Evolutionary conservation across 1,140 invertebrate species (phyloP).

Genomic region (Panagrolaimus sp.): DNA sequence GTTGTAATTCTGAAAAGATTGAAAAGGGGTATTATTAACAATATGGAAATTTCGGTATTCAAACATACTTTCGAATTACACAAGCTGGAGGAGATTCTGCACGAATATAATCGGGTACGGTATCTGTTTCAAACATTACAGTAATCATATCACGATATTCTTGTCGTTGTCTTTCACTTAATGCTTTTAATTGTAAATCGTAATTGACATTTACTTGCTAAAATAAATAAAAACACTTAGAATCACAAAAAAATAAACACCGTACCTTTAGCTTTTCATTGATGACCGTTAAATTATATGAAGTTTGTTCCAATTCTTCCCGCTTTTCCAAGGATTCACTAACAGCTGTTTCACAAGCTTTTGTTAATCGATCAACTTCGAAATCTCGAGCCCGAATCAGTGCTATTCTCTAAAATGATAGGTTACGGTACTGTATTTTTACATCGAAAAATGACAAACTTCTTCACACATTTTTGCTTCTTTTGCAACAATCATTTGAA

Average conservation of each 20-base stretch:
- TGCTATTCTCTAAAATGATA: not conserved
- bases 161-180: constrained; percentile 29
- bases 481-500: constrained; percentile 21
- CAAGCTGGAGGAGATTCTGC: constrained; percentile 5
- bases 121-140: constrained; percentile 18
- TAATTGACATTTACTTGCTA: constrained; percentile 39
- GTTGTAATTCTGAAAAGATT: not conserved
- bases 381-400: constrained; percentile 17
- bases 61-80: constrained; percentile 8
- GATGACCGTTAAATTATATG: constrained; percentile 23
- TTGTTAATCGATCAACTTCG: constrained; percentile 21
- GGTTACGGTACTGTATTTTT: too few species aligned
- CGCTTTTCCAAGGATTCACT: constrained; percentile 6
- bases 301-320: constrained; percentile 22
- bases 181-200: constrained; percentile 42
- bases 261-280: constrained; percentile 29
- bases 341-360: constrained; percentile 21
- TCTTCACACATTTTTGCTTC: constrained; percentile 22
- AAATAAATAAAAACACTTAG: not conserved
- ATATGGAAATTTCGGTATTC: too few species aligned
- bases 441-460: too few species aligned
- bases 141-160: constrained; percentile 30
- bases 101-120: constrained; percentile 11
- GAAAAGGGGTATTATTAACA: too few species aligned
- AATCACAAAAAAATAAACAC: not conserved